Evolutionary conservation across 1,140 invertebrate species (phyloP).

Genomic region (Meloidogyne exigua): DNA sequence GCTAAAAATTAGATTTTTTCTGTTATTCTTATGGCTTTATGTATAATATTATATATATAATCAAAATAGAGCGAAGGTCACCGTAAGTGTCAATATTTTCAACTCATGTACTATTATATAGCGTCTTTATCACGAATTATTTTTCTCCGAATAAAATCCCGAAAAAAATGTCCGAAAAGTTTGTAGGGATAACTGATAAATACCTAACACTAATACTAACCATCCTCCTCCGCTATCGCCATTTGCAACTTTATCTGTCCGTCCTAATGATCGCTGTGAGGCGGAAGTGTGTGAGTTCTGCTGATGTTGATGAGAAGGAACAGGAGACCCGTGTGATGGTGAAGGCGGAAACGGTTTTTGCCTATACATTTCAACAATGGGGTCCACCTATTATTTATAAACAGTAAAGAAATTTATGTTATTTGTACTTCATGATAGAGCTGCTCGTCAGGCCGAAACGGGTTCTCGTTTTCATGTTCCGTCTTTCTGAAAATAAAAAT

Average conservation of each 20-base stretch:
- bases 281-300: background rate
- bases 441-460: conserved; percentile 49
- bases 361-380: conserved; percentile 50
- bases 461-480: conserved; percentile 52
- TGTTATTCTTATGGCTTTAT: too few relatives aligned
- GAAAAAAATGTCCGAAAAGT: too few relatives aligned
- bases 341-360: conserved; percentile 51
- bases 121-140: too few relatives aligned
- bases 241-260: background rate
- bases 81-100: too few relatives aligned
- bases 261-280: background rate
- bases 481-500: conserved; percentile 41
- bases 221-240: conserved; percentile 18
- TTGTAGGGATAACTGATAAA: background rate
- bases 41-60: too few relatives aligned
- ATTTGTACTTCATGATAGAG: conserved; percentile 48
- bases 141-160: background rate
- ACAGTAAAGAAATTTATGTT: background rate
- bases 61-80: too few relatives aligned
- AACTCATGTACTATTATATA: too few relatives aligned
- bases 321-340: conserved; percentile 43
- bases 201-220: background rate
- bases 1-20: too few relatives aligned
- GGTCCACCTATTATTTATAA: conserved; percentile 40
- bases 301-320: conserved; percentile 36